Percentiles rank a stretch among this genome's conserved stretches.
Conservation (phyloP, 1,140 invertebrate genomes). For the Mya arenaria region DNA sequence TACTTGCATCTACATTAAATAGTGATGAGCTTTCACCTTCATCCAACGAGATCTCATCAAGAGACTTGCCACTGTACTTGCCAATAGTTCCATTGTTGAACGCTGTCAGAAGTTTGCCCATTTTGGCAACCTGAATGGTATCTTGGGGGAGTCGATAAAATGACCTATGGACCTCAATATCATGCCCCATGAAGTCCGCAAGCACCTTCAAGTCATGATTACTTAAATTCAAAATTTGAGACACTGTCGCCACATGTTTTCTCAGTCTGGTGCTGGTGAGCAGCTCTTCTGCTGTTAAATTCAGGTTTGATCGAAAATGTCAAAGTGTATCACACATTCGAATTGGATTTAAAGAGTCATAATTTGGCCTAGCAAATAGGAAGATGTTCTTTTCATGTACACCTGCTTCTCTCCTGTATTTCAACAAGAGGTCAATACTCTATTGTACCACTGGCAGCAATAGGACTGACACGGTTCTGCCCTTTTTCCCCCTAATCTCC, state of each 20-base stretch:
- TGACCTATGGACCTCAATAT: constrained; percentile 50
- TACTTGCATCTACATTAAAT: too few species aligned
- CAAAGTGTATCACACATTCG: background rate
- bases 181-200: constrained; percentile 58
- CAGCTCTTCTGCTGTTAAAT: constrained; percentile 8
- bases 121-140: constrained; percentile 50
- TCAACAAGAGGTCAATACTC: constrained; percentile 48
- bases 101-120: constrained; percentile 42
- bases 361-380: constrained; percentile 18
- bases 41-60: constrained; percentile 54
- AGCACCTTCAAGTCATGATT: constrained; percentile 47
- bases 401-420: constrained; percentile 48
- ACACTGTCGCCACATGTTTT: constrained; percentile 59
- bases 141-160: constrained; percentile 54
- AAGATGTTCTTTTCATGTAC: constrained; percentile 27
- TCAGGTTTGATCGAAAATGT: background rate
- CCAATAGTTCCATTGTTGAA: constrained; percentile 50
- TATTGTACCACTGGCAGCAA: constrained; percentile 43
- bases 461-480: constrained; percentile 58
- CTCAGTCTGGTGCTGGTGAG: constrained; percentile 56
- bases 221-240: constrained; percentile 50
- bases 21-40: background rate
- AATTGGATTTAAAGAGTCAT: background rate
- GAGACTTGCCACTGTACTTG: constrained; percentile 44
- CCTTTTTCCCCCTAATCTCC: constrained; percentile 63